A percentile compares a stretch with the other conserved stretches of the same genome.
These are phyloP conservation scores for Entomobrya multifasciata DNA, from an alignment of 2,888 invertebrate genomes.

Conservation along the genomic window DNA sequence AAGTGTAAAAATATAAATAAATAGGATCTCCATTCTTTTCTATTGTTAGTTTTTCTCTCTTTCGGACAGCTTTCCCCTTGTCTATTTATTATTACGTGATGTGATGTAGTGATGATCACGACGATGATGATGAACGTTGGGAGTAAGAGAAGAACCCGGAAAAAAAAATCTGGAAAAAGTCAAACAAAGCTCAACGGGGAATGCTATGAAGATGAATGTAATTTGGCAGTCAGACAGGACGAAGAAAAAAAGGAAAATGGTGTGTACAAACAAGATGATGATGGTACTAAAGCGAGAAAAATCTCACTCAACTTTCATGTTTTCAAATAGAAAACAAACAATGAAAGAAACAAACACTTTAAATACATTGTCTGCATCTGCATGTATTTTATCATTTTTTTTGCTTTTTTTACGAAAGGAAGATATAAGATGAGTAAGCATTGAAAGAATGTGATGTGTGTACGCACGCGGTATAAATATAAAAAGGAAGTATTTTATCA, in stretches of 20 bases:
- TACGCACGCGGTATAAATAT: too few species aligned
- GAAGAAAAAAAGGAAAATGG: neutral
- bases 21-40: slow-evolving; percentile 17
- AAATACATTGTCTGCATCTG: too few species aligned
- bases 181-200: slow-evolving; percentile 46
- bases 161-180: slow-evolving; percentile 54
- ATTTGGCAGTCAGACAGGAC: slow-evolving; percentile 26
- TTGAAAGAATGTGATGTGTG: neutral
- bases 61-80: slow-evolving; percentile 24
- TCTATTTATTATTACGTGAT: slow-evolving; percentile 40
- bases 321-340: neutral
- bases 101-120: too few species aligned
- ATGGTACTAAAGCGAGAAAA: slow-evolving; percentile 45
- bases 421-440: neutral
- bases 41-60: slow-evolving; percentile 8
- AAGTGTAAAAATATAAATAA: slow-evolving; percentile 29
- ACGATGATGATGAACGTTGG: slow-evolving; percentile 44
- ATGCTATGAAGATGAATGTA: slow-evolving; percentile 37
- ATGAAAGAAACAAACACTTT: neutral
- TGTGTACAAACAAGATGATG: neutral
- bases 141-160: slow-evolving; percentile 10
- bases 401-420: neutral
- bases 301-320: slow-evolving; percentile 24
- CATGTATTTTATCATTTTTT: too few species aligned
- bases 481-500: slow-evolving; percentile 2